Evolutionary conservation across 2,888 invertebrate species (phyloP).

Genomic region (Lasioglossum oenotherae): DNA sequence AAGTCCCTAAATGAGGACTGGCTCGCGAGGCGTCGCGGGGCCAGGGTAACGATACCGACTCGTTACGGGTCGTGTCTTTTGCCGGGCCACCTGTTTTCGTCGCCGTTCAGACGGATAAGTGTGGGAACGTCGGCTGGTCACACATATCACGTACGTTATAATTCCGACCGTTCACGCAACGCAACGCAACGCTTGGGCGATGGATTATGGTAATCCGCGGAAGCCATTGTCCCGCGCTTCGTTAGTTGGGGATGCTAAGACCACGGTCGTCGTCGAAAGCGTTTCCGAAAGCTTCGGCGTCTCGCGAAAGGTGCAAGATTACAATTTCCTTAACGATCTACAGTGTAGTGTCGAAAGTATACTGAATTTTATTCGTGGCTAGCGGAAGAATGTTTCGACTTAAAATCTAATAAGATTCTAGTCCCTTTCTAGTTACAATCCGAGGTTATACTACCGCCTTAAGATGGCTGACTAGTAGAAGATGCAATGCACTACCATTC

Average conservation of each 20-base stretch:
- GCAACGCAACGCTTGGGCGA: conserved; percentile 36
- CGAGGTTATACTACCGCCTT: too few relatives aligned
- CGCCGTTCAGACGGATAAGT: conserved; percentile 62
- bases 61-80: conserved; percentile 46
- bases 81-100: conserved; percentile 61
- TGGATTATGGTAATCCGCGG: conserved; percentile 62
- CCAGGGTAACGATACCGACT: conserved; percentile 34
- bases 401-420: too few relatives aligned
- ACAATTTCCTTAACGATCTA: too few relatives aligned
- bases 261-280: neutral
- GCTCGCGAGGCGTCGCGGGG: neutral
- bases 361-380: too few relatives aligned
- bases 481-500: too few relatives aligned
- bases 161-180: conserved; percentile 54
- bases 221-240: conserved; percentile 37
- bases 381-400: too few relatives aligned
- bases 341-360: too few relatives aligned
- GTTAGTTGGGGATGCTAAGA: neutral
- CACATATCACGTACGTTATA: conserved; percentile 58
- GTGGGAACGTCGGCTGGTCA: conserved; percentile 66
- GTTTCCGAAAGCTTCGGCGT: neutral
- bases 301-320: neutral
- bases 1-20: neutral
- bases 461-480: too few relatives aligned
- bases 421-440: too few relatives aligned